A percentile compares a stretch with the other conserved stretches of the same genome.
Evolutionary conservation across 2,888 invertebrate genomes (phyloP).

Genomic region (Willowsia nigromaculata): DNA sequence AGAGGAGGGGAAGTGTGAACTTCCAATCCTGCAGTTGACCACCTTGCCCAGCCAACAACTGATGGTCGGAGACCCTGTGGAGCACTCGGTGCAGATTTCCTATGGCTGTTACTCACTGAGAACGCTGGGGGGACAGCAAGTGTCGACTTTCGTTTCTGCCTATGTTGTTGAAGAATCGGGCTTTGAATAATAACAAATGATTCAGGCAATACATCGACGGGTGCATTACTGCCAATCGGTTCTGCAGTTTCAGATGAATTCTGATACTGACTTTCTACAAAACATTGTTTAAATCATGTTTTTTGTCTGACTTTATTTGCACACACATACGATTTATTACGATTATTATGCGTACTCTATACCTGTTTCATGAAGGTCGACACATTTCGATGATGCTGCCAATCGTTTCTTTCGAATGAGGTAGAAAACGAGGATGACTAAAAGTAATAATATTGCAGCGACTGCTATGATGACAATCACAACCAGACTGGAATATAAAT

Average conservation of each 20-base stretch:
- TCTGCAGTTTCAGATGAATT: too few relatives aligned
- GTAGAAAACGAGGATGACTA: not conserved
- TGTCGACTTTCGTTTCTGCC: constrained; percentile 32
- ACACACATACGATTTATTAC: too few relatives aligned
- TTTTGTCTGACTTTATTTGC: too few relatives aligned
- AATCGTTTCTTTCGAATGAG: not conserved
- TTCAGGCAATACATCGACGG: not conserved
- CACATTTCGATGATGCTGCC: not conserved
- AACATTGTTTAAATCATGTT: too few relatives aligned
- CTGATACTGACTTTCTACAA: too few relatives aligned
- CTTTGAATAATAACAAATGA: constrained; percentile 25
- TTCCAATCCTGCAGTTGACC: constrained; percentile 52
- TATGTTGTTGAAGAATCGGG: not conserved
- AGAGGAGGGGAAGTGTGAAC: not conserved
- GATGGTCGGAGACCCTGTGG: not conserved
- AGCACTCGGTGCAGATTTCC: constrained; percentile 39
- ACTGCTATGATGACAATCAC: constrained; percentile 4
- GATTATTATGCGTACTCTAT: too few relatives aligned
- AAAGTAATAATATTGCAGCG: not conserved
- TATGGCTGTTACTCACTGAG: not conserved
- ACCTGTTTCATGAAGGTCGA: not conserved
- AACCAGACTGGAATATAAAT: constrained; percentile 2
- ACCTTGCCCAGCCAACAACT: constrained; percentile 12
- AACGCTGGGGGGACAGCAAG: constrained; percentile 50
- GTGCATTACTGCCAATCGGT: not conserved